A percentile compares a stretch with the other conserved stretches of the same genome.
These are phyloP conservation scores for Bettongia penicillata DNA, from an alignment of 2,113 vertebrate genomes.

Conservation along the genomic window DNA sequence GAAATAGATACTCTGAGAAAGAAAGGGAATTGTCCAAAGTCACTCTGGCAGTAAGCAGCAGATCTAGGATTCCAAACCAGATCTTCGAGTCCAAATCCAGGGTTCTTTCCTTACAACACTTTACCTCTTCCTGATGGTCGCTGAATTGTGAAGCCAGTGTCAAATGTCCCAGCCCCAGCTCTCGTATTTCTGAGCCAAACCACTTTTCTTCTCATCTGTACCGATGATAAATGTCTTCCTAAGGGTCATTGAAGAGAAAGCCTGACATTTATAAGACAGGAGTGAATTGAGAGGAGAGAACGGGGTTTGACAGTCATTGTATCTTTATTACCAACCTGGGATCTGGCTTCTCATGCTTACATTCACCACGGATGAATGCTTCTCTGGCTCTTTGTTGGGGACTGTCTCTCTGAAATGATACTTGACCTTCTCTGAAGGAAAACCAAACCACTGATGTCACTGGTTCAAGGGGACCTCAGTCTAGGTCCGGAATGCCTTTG, in stretches of 20 bases:
- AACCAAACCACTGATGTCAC: rapidly evolving
- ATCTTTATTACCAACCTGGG: neutral
- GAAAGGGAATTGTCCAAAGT: neutral
- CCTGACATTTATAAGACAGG: neutral
- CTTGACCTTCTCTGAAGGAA: neutral
- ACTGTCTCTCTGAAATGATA: neutral
- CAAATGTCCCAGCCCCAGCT: neutral
- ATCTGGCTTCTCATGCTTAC: rapidly evolving
- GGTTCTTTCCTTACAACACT: rapidly evolving
- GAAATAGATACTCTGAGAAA: neutral
- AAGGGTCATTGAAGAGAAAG: neutral
- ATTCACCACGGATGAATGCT: neutral
- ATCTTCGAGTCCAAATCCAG: neutral
- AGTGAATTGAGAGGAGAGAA: rapidly evolving
- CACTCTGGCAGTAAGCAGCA: neutral
- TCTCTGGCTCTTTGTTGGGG: neutral
- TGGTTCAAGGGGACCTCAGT: neutral
- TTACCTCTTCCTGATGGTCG: conserved; percentile 56
- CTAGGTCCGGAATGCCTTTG: neutral
- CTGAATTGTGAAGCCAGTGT: neutral
- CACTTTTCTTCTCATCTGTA: neutral
- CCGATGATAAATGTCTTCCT: no score
- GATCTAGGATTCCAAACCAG: rapidly evolving
- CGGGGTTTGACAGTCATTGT: neutral
- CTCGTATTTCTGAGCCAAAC: neutral